These are phyloP conservation scores for Pagrus major DNA, from an alignment of 2,113 vertebrate species.

Conservation along the genomic window DNA sequence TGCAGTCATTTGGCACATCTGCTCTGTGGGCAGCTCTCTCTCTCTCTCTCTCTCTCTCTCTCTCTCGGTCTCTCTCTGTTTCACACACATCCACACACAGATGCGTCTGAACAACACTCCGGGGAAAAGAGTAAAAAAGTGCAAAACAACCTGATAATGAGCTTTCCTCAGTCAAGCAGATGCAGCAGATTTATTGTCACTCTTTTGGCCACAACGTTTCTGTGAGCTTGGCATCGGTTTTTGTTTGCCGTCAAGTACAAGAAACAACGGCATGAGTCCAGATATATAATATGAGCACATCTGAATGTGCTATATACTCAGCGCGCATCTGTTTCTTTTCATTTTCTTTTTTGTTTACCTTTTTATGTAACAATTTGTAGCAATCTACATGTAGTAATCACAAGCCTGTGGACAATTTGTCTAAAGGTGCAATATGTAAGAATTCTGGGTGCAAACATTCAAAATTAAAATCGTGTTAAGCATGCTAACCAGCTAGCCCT, in stretches of 20 bases:
- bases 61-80: too few species aligned
- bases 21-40: slow-evolving; percentile 50
- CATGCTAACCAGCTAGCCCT: too few species aligned
- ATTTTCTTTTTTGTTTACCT: background rate
- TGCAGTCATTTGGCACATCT: slow-evolving; percentile 56
- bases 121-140: slow-evolving; percentile 55
- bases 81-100: slow-evolving; percentile 38
- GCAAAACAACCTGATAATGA: slow-evolving; percentile 70
- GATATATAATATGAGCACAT: background rate
- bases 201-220: slow-evolving; percentile 8
- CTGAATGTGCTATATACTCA: background rate
- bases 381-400: too few species aligned
- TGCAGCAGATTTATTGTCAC: slow-evolving; percentile 37
- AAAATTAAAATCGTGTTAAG: too few species aligned
- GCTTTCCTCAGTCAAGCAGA: slow-evolving; percentile 45
- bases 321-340: background rate
- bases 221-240: slow-evolving; percentile 16
- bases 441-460: too few species aligned
- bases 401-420: too few species aligned
- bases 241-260: slow-evolving; percentile 10
- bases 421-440: too few species aligned
- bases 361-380: too few species aligned
- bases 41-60: background rate
- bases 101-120: slow-evolving; percentile 44
- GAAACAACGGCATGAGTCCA: slow-evolving; percentile 12